These are phyloP conservation scores for Centropus unirufus DNA, from an alignment of 2,113 vertebrate genomes.

Conservation along the genomic window DNA sequence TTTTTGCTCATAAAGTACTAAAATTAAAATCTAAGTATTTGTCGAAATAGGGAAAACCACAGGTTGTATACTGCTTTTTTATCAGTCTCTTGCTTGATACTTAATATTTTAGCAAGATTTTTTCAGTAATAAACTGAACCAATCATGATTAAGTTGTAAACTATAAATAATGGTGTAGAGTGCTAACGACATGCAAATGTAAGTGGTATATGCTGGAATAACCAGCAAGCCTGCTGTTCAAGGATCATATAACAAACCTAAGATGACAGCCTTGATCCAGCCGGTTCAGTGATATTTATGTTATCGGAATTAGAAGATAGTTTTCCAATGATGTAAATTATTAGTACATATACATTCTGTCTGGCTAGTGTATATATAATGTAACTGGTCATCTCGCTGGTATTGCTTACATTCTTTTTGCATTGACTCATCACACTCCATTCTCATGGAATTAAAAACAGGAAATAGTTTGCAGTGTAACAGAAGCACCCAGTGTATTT, in stretches of 20 bases:
- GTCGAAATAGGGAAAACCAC: background rate
- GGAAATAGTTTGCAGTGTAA: slow-evolving; percentile 74
- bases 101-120: slow-evolving; percentile 9
- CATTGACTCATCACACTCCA: slow-evolving; percentile 77
- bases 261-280: slow-evolving; percentile 68
- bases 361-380: slow-evolving; percentile 71
- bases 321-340: slow-evolving; percentile 73
- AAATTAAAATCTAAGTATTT: background rate
- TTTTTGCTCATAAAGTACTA: background rate
- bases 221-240: slow-evolving; percentile 59
- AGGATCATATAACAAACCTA: slow-evolving; percentile 70
- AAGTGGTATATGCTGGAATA: slow-evolving; percentile 44
- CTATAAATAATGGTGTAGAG: slow-evolving; percentile 13
- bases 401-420: slow-evolving; percentile 75
- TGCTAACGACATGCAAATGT: slow-evolving; percentile 61
- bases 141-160: slow-evolving; percentile 53
- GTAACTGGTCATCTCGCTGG: slow-evolving; percentile 69
- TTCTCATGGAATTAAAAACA: slow-evolving; percentile 80
- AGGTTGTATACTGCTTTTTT: background rate
- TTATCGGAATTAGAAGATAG: slow-evolving; percentile 70
- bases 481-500: slow-evolving; percentile 76
- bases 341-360: slow-evolving; percentile 68
- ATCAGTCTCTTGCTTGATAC: background rate
- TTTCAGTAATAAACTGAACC: slow-evolving; percentile 20
- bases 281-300: slow-evolving; percentile 62